Evolutionary conservation across 2,888 invertebrate genomes (phyloP), one percentile per base, ranked within the genome.

Genomic region (Hydraecia micacea): DNA sequence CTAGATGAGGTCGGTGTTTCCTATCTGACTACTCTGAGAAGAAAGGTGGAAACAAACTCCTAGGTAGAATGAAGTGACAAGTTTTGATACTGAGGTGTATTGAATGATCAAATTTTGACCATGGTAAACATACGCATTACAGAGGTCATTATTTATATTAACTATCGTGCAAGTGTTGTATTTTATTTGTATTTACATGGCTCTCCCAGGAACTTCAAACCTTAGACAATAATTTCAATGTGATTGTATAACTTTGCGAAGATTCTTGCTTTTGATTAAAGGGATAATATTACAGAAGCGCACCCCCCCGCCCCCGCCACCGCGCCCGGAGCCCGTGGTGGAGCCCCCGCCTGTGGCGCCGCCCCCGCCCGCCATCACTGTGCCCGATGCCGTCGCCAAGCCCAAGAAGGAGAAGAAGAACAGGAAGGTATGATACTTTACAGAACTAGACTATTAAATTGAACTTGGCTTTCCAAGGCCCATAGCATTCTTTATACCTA

Each of bases 401-500:
- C 90, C 91, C 60, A 96, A 96, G 91, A 96, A 96, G 84, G 96
- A 96, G 89, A 96, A 96, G 89, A 96, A 96, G 86, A 96, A 95
- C 78, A 91, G 96, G 66, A 96, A 96, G 94, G 96, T 96, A 89
- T 58, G 36, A n/a, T 7, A 36, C 36, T 36, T 36, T 11, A 36
- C 36, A 11, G 21, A 63, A 36, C 32, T 63, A 36, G 21, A 32
- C 18, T 62, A 32, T 32, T 63, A 1, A 9, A 36, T 60, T 60
- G 6, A 28, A 28, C n/a, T 15, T 60, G 0, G 6, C 13, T 60
- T 52, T 52, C 25, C 25, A 25, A 9, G 52, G 25, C 0, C 21
- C 25, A 25, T 9, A 3, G 52, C 8, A 52, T 39, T 39, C 39
- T 9, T 39, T 39, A 39, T 39, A 39, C 39, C 9, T 39, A 39